A percentile compares a stretch with the other conserved stretches of the same genome.
Conservation (phyloP, 2,888 invertebrate genomes). For the Parascotia fuliginaria region DNA sequence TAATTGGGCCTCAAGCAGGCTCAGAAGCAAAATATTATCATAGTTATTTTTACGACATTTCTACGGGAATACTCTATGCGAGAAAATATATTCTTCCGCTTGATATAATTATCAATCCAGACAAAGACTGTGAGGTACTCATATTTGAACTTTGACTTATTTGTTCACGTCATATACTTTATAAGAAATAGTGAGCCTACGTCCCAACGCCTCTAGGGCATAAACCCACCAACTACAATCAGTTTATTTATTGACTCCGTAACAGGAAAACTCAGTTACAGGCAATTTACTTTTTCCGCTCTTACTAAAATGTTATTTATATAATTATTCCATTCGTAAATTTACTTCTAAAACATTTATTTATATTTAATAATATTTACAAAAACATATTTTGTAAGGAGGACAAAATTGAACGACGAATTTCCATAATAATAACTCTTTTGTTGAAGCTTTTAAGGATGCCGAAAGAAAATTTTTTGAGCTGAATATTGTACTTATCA, state of each 20-base stretch:
- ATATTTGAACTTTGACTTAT: too few relatives aligned
- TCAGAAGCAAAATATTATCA: too few relatives aligned
- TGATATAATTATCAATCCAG: too few relatives aligned
- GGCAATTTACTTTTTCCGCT: background rate
- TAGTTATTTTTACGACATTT: too few relatives aligned
- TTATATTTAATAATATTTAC: background rate
- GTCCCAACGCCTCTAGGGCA: background rate
- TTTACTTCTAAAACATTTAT: background rate
- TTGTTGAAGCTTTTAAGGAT: slow-evolving; percentile 6
- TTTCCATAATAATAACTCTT: slow-evolving; percentile 12
- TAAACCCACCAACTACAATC: background rate
- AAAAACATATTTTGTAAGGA: background rate
- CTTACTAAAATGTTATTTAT: background rate
- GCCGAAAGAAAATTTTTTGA: background rate
- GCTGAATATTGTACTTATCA: too few relatives aligned
- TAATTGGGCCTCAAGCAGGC: too few relatives aligned
- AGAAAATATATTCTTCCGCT: too few relatives aligned
- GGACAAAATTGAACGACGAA: background rate
- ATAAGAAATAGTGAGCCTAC: background rate
- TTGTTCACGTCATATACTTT: too few relatives aligned
- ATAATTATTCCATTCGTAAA: background rate
- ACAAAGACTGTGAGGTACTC: too few relatives aligned
- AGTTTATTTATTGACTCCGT: background rate
- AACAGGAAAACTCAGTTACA: background rate
- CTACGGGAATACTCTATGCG: too few relatives aligned